These are phyloP conservation scores for Drosophila flavopinicola DNA, from an alignment of 2,888 invertebrate species.

Conservation along the genomic window DNA sequence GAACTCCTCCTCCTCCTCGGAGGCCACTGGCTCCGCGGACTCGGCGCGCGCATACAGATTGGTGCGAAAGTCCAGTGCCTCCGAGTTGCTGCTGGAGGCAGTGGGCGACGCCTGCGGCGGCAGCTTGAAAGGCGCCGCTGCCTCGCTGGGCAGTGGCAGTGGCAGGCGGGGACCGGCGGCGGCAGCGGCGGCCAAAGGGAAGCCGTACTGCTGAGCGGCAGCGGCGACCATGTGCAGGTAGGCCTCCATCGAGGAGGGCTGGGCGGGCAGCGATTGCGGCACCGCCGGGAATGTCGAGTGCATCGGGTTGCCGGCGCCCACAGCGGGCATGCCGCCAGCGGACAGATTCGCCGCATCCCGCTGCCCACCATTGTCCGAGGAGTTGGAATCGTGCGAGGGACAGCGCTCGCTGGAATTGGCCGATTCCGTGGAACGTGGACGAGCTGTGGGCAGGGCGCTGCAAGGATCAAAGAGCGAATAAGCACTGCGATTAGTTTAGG, in stretches of 20 bases:
- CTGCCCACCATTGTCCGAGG: slow-evolving; percentile 87
- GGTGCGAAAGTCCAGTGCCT: slow-evolving; percentile 93
- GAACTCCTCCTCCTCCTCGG: slow-evolving; percentile 86
- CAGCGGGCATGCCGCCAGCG: slow-evolving; percentile 55
- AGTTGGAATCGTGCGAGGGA: slow-evolving; percentile 91
- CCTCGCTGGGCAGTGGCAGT: slow-evolving; percentile 87
- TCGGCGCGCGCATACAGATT: slow-evolving; percentile 87
- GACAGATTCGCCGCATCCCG: slow-evolving; percentile 40
- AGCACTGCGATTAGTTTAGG: too few relatives aligned
- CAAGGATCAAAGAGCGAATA: slow-evolving; percentile 38
- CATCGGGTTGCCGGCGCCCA: slow-evolving; percentile 51
- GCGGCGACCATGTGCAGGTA: slow-evolving; percentile 90
- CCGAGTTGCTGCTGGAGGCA: slow-evolving; percentile 86
- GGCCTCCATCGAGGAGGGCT: slow-evolving; percentile 93
- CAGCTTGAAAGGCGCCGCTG: slow-evolving; percentile 85
- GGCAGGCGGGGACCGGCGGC: slow-evolving; percentile 75
- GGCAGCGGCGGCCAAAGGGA: slow-evolving; percentile 87
- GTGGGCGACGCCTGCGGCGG: slow-evolving; percentile 84
- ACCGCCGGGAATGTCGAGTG: slow-evolving; percentile 81
- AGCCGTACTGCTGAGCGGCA: slow-evolving; percentile 90
- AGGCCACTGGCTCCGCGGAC: slow-evolving; percentile 85
- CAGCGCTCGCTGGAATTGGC: slow-evolving; percentile 88
- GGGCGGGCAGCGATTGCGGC: slow-evolving; percentile 86
- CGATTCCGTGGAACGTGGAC: slow-evolving; percentile 83
- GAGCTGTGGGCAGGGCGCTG: slow-evolving; percentile 83